Conservation (phyloP, 2,113 vertebrate genomes). For the Electrona antarctica region DNA sequence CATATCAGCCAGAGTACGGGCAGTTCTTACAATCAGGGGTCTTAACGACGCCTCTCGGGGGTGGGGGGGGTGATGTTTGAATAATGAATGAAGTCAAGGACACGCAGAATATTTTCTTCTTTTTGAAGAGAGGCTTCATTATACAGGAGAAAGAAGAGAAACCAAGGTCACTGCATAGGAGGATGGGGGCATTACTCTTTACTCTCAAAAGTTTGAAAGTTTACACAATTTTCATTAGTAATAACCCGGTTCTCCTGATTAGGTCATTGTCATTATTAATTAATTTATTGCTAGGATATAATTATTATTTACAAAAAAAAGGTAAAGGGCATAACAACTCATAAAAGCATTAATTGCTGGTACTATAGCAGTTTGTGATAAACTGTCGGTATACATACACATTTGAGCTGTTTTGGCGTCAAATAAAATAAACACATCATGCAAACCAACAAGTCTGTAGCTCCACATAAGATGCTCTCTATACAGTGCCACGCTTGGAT, state of each 20-base stretch:
- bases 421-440: background rate
- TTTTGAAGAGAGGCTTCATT: constrained; percentile 20
- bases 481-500: no score
- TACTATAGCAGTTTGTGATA: no score
- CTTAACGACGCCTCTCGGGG: background rate
- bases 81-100: constrained; percentile 18
- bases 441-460: background rate
- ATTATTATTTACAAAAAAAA: background rate
- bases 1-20: constrained; percentile 6
- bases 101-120: background rate
- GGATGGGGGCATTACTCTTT: background rate
- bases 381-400: no score
- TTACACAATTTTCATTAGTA: no score
- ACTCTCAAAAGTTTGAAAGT: background rate
- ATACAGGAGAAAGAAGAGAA: background rate
- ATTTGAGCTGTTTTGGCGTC: constrained; percentile 10
- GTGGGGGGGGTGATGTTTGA: background rate
- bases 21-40: background rate
- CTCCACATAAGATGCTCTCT: background rate
- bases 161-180: background rate
- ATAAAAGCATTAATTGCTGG: no score
- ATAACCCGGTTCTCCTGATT: no score
- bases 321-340: no score
- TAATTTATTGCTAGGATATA: no score
- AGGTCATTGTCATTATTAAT: background rate